A percentile compares a stretch with the other conserved stretches of the same genome.
Evolutionary conservation across 2,113 vertebrate genomes (phyloP).

Genomic region (Chloropsis cyanopogon): DNA sequence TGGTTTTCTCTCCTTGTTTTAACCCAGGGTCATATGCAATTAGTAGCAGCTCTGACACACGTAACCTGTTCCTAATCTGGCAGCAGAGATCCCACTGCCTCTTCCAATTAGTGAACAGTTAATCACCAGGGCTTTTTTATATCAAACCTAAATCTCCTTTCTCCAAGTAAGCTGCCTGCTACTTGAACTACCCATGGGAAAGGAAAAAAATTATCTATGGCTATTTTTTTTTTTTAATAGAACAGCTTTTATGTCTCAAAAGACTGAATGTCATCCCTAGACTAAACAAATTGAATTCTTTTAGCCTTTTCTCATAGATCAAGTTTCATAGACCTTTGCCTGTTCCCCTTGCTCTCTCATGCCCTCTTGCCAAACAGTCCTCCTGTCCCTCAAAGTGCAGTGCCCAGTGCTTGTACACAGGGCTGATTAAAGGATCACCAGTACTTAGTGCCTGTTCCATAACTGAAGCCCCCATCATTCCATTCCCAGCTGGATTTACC

Average conservation of each 20-base stretch:
- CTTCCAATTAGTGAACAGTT: not conserved
- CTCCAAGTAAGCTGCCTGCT: not conserved
- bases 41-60: not conserved
- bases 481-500: not conserved
- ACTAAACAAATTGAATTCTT: slow-evolving; percentile 64
- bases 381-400: not conserved
- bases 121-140: not conserved
- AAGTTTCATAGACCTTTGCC: slow-evolving; percentile 22
- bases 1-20: not conserved
- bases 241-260: slow-evolving; percentile 34
- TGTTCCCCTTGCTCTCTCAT: not conserved
- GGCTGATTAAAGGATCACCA: not conserved
- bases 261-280: slow-evolving; percentile 38
- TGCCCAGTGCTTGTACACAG: not conserved
- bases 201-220: not conserved
- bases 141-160: not conserved
- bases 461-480: not conserved
- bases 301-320: slow-evolving; percentile 40
- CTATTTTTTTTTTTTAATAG: not conserved
- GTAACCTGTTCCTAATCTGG: not conserved
- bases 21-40: not conserved
- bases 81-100: not conserved
- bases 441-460: not conserved
- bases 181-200: not conserved
- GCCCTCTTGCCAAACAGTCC: not conserved